phyloP scores from a whole-genome alignment of 2,888 invertebrate genomes.

The Himalopsyche tibetana region DNA sequence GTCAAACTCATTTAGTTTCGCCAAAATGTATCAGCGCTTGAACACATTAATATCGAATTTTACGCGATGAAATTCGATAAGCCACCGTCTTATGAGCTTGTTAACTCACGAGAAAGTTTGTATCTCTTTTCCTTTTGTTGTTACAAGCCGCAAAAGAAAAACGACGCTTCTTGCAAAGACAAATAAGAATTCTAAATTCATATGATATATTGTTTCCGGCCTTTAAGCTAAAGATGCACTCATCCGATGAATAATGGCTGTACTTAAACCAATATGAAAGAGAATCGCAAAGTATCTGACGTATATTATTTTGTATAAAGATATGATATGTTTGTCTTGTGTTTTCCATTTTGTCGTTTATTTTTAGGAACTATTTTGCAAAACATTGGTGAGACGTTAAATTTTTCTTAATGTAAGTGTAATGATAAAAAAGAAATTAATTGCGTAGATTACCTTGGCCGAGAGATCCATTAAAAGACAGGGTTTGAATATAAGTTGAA shows the following conservation, averaged over 20 bases:
- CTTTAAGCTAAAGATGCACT: constrained; percentile 60
- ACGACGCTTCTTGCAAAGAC: constrained; percentile 56
- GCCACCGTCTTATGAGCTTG: neutral
- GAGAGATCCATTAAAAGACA: neutral
- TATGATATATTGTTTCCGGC: constrained; percentile 66
- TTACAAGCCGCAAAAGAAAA: constrained; percentile 50
- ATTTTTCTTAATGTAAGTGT: too few relatives aligned
- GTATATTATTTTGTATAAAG: neutral
- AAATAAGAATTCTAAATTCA: constrained; percentile 64
- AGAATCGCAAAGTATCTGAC: constrained; percentile 15
- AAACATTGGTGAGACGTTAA: too few relatives aligned
- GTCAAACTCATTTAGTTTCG: too few relatives aligned
- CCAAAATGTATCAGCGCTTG: neutral
- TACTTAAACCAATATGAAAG: constrained; percentile 18
- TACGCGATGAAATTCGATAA: constrained; percentile 18
- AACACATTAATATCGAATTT: constrained; percentile 3
- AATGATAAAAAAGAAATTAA: neutral
- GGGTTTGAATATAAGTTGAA: neutral
- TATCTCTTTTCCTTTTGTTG: constrained; percentile 31
- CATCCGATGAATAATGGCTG: constrained; percentile 59
- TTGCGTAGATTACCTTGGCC: neutral
- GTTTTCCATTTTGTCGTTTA: too few relatives aligned
- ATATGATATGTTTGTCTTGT: neutral
- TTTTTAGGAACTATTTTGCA: too few relatives aligned
- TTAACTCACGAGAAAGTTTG: constrained; percentile 11